Evolutionary conservation across 1,140 invertebrate species (phyloP).

Genomic region (Drosophila athabasca): DNA sequence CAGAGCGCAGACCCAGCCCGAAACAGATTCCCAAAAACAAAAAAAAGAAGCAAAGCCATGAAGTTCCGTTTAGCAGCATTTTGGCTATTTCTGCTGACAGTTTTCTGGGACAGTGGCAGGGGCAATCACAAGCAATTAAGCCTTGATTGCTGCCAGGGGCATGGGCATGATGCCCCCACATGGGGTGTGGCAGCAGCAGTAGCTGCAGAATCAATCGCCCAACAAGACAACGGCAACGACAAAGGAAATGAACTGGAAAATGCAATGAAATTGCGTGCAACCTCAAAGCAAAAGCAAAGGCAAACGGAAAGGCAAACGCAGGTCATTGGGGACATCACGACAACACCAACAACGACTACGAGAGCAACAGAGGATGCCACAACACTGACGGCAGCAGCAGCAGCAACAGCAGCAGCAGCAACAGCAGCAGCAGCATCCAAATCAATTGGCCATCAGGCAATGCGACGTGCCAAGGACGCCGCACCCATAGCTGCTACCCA

Average conservation of each 20-base stretch:
- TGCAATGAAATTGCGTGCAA: constrained; percentile 59
- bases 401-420: no score
- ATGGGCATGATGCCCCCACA: constrained; percentile 2
- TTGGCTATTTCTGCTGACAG: constrained; percentile 79
- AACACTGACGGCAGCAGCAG: not conserved
- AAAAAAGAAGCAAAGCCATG: constrained; percentile 50
- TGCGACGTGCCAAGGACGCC: constrained; percentile 49
- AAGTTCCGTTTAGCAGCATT: constrained; percentile 70
- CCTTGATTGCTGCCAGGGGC: constrained; percentile 49
- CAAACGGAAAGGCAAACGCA: constrained; percentile 16
- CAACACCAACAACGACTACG: constrained; percentile 54
- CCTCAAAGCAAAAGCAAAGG: constrained; percentile 40
- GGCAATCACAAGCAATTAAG: constrained; percentile 67
- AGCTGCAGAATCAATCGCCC: constrained; percentile 43
- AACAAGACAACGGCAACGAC: not conserved
- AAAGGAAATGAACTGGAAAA: constrained; percentile 76
- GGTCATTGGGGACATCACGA: constrained; percentile 64
- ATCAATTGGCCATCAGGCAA: constrained; percentile 45
- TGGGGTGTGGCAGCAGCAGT: constrained; percentile 34
- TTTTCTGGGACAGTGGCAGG: constrained; percentile 29
- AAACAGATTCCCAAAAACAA: not conserved
- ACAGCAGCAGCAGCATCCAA: no score
- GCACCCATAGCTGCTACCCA: not conserved
- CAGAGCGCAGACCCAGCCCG: no score
- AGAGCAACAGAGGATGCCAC: constrained; percentile 45